Base-by-base conservation (phyloP, 2,888 invertebrate genomes). In the Caenorhabditis angaria region DNA sequence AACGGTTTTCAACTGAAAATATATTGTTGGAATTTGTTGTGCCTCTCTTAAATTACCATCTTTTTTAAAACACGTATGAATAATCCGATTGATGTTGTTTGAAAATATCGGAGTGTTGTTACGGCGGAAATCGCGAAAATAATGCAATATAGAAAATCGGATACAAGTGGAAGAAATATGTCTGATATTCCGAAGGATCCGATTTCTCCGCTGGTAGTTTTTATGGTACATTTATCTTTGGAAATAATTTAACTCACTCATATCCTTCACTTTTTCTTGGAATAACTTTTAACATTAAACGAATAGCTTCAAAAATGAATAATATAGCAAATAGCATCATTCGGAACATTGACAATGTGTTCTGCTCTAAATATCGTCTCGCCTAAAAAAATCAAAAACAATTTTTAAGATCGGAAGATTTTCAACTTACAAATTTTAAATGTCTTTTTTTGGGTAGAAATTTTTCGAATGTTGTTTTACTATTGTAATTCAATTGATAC, bases 31-130 rank as follows among this genome's bases (percentile, higher is more conserved):
- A 20, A 28, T 32, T 32, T 32, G 5, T 10, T 8, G 10, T n/a
- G 25, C 18, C 18, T 24, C 20, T 50, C 20, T 5, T 14, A 28
- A 55, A 41, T 54, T 27, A 69, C 66, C 72, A 68, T 75, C 32
- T 67, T 75, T 32, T 57, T 62, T 22, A 76, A 65, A 32, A 76
- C 61, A 10, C 66, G 58, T 14, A 75, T 65, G 24, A 78, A 69
- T 25, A 72, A 65, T 20, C 78, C 78, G 47, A 78, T 59, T 10
- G 41, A 41, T 41, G 8, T 41, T 14, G 41, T 41, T 41, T 8
- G 48, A 25, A 24, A 55, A 14, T 59, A 28, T 20, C 63, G 59
- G 24, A 68, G 62, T 0, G 68, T 60, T 10, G 68, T 60, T 14
- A 68, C 6, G n/a, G 61, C 56, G 3, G 68, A 47, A 14, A 63